Conservation (phyloP, 2,888 invertebrate species). For the Anorthoa munda region DNA sequence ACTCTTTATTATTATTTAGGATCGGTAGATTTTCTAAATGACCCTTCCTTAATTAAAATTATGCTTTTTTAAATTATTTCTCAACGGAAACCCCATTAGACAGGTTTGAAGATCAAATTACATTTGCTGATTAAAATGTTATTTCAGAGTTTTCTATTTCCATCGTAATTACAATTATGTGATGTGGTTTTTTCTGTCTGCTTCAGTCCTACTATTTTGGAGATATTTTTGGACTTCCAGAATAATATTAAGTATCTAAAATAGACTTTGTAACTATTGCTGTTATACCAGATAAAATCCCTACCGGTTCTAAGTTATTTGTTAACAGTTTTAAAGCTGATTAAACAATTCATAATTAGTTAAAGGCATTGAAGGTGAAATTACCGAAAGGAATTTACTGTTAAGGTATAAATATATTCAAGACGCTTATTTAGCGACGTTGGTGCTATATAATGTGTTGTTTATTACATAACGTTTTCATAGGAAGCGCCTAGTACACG, state of each 20-base stretch:
- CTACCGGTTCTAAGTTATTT: not conserved
- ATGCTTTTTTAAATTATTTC: slow-evolving; percentile 48
- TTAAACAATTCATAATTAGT: not conserved
- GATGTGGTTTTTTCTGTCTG: not conserved
- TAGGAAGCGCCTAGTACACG: slow-evolving; percentile 78
- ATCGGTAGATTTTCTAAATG: slow-evolving; percentile 31
- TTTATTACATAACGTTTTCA: slow-evolving; percentile 73
- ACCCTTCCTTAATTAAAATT: slow-evolving; percentile 48
- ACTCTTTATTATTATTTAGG: slow-evolving; percentile 71
- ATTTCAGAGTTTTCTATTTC: slow-evolving; percentile 29
- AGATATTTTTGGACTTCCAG: not conserved
- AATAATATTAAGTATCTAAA: not conserved
- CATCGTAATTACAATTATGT: slow-evolving; percentile 11
- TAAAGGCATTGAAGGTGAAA: not conserved
- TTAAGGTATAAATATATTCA: slow-evolving; percentile 60
- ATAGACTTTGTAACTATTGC: not conserved
- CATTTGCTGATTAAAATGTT: slow-evolving; percentile 57
- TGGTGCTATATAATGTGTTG: slow-evolving; percentile 43
- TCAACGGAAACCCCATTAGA: slow-evolving; percentile 32
- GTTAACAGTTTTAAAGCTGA: not conserved
- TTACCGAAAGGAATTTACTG: slow-evolving; percentile 57
- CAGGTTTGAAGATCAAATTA: slow-evolving; percentile 45
- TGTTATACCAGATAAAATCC: not conserved
- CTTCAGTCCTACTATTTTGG: not conserved
- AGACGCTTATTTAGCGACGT: slow-evolving; percentile 51